phyloP scores from a whole-genome alignment of 2,888 invertebrate species.

The Ophraella communa region DNA sequence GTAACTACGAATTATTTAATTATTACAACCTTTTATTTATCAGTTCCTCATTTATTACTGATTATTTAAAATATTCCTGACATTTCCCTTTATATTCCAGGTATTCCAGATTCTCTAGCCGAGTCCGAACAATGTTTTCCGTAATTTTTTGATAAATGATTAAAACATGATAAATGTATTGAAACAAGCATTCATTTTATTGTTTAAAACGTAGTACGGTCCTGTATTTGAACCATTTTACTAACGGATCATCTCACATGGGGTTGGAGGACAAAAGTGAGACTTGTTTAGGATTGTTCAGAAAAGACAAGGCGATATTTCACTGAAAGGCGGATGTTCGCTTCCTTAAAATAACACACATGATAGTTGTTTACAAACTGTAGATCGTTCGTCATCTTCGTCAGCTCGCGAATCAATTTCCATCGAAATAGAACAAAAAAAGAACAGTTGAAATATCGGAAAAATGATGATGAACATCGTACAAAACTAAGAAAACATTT shows the following conservation, averaged over 20 bases:
- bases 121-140: too few relatives aligned
- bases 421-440: slow-evolving; percentile 11
- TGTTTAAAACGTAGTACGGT: slow-evolving; percentile 27
- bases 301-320: slow-evolving; percentile 59
- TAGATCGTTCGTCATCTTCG: slow-evolving; percentile 56
- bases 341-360: slow-evolving; percentile 61
- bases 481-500: neutral
- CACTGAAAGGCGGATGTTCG: slow-evolving; percentile 59
- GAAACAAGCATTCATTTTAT: too few relatives aligned
- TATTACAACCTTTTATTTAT: too few relatives aligned
- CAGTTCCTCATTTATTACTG: too few relatives aligned
- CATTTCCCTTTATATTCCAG: too few relatives aligned
- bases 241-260: slow-evolving; percentile 58
- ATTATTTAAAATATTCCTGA: too few relatives aligned
- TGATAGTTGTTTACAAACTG: slow-evolving; percentile 54
- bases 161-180: too few relatives aligned
- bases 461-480: neutral
- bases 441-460: slow-evolving; percentile 16
- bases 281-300: slow-evolving; percentile 58
- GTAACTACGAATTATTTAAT: too few relatives aligned
- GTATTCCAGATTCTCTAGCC: too few relatives aligned
- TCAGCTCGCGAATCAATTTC: slow-evolving; percentile 46
- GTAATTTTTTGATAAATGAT: too few relatives aligned
- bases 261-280: slow-evolving; percentile 57
- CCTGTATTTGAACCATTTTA: slow-evolving; percentile 47